These are phyloP conservation scores for Pipistrellus kuhlii DNA, from an alignment of 2,797 vertebrate species.

Conservation along the genomic window DNA sequence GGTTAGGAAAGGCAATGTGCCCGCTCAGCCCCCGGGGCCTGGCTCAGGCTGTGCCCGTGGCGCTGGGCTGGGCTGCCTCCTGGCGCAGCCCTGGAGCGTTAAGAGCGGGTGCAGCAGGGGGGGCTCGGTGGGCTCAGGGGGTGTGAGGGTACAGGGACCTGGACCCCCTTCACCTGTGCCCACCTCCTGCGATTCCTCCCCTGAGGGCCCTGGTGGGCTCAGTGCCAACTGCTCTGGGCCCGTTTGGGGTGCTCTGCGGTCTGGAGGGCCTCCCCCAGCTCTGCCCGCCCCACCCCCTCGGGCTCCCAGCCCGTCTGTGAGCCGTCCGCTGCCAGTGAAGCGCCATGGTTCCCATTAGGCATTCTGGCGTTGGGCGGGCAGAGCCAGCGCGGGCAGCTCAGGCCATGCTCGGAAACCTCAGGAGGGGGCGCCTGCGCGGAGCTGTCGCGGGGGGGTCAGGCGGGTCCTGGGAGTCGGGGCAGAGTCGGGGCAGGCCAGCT, in stretches of 20 bases:
- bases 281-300: neutral
- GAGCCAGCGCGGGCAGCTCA: neutral
- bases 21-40: constrained; percentile 53
- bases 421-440: neutral
- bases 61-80: constrained; percentile 65
- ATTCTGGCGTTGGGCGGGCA: neutral
- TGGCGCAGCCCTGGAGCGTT: constrained; percentile 69
- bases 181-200: fast-evolving
- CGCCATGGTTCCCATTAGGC: constrained; percentile 76
- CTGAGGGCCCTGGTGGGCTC: neutral
- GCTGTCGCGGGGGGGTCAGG: neutral
- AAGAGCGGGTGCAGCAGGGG: constrained; percentile 63
- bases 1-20: constrained; percentile 45
- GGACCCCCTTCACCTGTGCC: fast-evolving
- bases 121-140: neutral
- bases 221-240: fast-evolving
- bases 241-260: fast-evolving
- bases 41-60: constrained; percentile 58
- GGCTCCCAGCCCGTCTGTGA: neutral
- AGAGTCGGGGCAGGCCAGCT: neutral
- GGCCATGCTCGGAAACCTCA: fast-evolving
- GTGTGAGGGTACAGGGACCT: neutral
- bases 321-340: constrained; percentile 24
- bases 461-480: neutral
- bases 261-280: neutral